phyloP scores from a whole-genome alignment of 2,113 vertebrate genomes.

The Megaceryle torquata region DNA sequence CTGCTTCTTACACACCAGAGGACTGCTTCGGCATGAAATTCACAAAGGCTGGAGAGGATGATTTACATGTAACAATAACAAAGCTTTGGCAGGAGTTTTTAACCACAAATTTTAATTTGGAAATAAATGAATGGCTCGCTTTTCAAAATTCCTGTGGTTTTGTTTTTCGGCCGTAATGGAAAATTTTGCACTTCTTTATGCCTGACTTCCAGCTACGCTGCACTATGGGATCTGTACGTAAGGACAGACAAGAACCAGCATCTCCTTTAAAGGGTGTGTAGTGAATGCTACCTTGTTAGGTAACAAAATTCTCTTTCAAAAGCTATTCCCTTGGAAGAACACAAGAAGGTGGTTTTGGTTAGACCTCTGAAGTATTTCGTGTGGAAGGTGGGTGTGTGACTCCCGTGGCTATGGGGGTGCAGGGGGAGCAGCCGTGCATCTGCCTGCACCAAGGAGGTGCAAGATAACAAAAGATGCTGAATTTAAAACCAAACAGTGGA shows the following conservation, averaged over 20 bases:
- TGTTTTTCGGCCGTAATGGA: no score
- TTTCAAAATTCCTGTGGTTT: no score
- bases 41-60: background rate
- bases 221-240: no score
- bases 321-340: background rate
- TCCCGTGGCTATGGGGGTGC: background rate
- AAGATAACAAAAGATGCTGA: background rate
- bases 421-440: rapidly evolving
- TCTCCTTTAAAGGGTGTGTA: no score
- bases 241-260: no score
- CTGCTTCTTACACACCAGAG: background rate
- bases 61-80: background rate
- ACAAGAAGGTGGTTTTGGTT: background rate
- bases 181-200: no score
- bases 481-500: background rate
- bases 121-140: no score
- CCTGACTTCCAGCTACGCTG: no score
- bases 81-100: background rate
- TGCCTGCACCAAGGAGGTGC: background rate
- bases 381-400: background rate
- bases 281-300: no score
- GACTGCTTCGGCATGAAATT: background rate
- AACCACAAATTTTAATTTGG: background rate
- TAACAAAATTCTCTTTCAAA: background rate
- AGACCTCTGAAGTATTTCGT: background rate